A percentile compares a stretch with the other conserved stretches of the same genome.
These are phyloP conservation scores for Nasonia oneida DNA, from an alignment of 2,888 invertebrate genomes.

Conservation along the genomic window DNA sequence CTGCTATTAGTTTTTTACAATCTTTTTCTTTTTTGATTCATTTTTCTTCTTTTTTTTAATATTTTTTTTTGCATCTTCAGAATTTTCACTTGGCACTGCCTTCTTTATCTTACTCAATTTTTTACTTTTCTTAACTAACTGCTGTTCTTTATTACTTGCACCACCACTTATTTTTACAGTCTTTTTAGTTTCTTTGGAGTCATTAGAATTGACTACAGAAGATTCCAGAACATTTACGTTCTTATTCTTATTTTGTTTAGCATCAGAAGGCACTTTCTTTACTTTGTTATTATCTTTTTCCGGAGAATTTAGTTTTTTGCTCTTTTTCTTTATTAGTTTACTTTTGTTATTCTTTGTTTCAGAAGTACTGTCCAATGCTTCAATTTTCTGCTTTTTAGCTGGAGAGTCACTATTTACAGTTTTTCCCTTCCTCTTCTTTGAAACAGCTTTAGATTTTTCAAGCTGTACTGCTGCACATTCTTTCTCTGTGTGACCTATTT, in stretches of 20 bases:
- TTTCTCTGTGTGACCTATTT: constrained; percentile 70
- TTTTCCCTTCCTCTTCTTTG: constrained; percentile 40
- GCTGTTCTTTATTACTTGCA: not conserved
- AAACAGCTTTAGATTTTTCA: constrained; percentile 42
- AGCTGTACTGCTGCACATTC: constrained; percentile 64
- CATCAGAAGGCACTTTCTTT: not conserved
- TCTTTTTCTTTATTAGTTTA: not conserved
- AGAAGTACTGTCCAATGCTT: not conserved
- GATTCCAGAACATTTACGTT: not conserved
- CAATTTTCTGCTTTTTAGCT: constrained; percentile 28
- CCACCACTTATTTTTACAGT: constrained; percentile 3
- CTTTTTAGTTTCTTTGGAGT: constrained; percentile 10
- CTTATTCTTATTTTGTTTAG: constrained; percentile 28
- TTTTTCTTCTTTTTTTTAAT: not conserved
- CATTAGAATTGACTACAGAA: not conserved
- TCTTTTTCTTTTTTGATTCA: constrained; percentile 32
- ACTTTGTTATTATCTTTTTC: not conserved
- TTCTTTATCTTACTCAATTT: not conserved
- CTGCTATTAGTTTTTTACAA: constrained; percentile 37
- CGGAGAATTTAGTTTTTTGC: not conserved
- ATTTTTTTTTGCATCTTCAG: constrained; percentile 11
- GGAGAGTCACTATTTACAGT: not conserved
- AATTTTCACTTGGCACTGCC: not conserved
- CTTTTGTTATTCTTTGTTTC: constrained; percentile 20
- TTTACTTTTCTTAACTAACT: constrained; percentile 14